Evolutionary conservation across 2,888 invertebrate genomes (phyloP).

Genomic region (Xestia sexstrigata): DNA sequence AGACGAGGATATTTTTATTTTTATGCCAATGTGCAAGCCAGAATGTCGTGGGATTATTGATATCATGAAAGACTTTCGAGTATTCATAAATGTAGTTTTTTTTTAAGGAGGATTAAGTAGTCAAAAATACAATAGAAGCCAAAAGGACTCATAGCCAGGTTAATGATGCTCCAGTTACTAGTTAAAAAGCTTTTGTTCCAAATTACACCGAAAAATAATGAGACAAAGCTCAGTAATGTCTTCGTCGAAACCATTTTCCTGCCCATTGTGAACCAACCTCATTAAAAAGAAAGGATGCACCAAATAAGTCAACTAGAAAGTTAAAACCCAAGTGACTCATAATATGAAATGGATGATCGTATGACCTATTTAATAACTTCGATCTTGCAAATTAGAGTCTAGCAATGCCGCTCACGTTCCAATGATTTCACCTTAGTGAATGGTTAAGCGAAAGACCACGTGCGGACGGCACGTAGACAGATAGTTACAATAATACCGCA

Average conservation of each 20-base stretch:
- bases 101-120: background rate
- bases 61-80: background rate
- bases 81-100: background rate
- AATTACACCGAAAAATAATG: conserved; percentile 22
- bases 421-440: conserved; percentile 59
- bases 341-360: conserved; percentile 45
- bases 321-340: conserved; percentile 51
- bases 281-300: conserved; percentile 56
- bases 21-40: background rate
- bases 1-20: conserved; percentile 31
- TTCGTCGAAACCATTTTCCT: conserved; percentile 9
- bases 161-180: conserved; percentile 1
- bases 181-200: conserved; percentile 7
- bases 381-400: conserved; percentile 53
- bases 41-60: background rate
- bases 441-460: conserved; percentile 45
- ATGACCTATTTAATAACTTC: conserved; percentile 59
- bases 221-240: conserved; percentile 23
- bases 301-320: conserved; percentile 64
- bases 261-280: conserved; percentile 47
- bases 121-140: background rate
- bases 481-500: conserved; percentile 53
- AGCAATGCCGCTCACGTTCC: conserved; percentile 62
- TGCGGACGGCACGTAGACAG: conserved; percentile 49
- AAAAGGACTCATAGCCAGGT: background rate